Percentiles rank a stretch among this genome's conserved stretches.
Evolutionary conservation across 2,888 invertebrate genomes (phyloP).

Genomic region (Sarcophaga carnaria): DNA sequence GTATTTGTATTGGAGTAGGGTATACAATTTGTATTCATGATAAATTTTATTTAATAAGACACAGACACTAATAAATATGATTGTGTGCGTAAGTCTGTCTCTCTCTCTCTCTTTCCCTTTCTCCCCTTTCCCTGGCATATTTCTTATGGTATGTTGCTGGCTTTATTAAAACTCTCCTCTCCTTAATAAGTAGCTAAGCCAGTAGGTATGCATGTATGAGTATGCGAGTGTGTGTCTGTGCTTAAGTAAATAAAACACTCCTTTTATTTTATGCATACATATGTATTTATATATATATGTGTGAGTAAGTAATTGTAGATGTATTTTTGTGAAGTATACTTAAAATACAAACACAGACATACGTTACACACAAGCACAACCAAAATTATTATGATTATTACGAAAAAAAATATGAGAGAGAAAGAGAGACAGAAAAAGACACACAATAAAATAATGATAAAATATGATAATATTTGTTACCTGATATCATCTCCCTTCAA

Average conservation of each 20-base stretch:
- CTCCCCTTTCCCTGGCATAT: too few relatives aligned
- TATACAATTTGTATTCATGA: neutral
- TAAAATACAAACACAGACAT: neutral
- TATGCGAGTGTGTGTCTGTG: too few relatives aligned
- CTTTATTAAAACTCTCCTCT: too few relatives aligned
- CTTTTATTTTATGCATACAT: neutral
- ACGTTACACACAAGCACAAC: neutral
- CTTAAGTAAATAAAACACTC: too few relatives aligned
- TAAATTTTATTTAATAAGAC: neutral
- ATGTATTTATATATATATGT: neutral
- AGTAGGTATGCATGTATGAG: too few relatives aligned
- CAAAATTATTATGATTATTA: neutral
- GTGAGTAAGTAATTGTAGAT: neutral
- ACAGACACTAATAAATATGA: neutral
- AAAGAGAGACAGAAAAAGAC: too few relatives aligned
- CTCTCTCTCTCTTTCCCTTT: too few relatives aligned
- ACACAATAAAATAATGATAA: neutral
- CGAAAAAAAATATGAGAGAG: neutral
- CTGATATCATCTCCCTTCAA: constrained; percentile 22
- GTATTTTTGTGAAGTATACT: neutral
- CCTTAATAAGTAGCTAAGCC: too few relatives aligned
- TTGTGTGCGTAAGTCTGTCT: neutral
- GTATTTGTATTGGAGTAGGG: neutral
- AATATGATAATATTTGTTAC: constrained; percentile 48
- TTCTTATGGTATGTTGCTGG: too few relatives aligned